Percentiles rank a stretch among this genome's conserved stretches.
Evolutionary conservation across 2,888 invertebrate genomes (phyloP).

Genomic region (Ennomos erosarius): DNA sequence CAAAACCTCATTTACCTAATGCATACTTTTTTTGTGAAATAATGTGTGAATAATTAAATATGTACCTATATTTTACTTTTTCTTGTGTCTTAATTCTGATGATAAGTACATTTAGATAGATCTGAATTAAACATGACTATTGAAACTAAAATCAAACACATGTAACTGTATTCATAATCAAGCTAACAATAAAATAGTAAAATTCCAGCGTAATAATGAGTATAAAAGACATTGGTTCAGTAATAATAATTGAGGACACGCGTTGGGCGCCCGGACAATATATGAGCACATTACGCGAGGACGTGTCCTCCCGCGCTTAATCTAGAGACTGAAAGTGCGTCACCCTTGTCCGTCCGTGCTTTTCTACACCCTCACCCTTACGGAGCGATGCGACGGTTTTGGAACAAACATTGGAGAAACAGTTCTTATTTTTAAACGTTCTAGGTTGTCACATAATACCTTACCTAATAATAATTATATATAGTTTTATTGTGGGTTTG

Average conservation of each 20-base stretch:
- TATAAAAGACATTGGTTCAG: conserved; percentile 45
- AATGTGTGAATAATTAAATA: no score
- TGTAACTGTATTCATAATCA: conserved; percentile 21
- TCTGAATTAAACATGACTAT: background rate
- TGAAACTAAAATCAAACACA: conserved; percentile 12
- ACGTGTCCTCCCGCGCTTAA: conserved; percentile 81
- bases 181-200: conserved; percentile 5
- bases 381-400: conserved; percentile 15
- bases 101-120: background rate
- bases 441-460: conserved; percentile 2
- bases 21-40: conserved; percentile 1
- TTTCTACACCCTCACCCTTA: conserved; percentile 56
- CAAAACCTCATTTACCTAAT: conserved; percentile 37
- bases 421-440: conserved; percentile 23
- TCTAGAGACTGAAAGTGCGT: conserved; percentile 78
- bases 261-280: conserved; percentile 76
- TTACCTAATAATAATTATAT: no score
- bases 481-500: background rate
- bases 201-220: conserved; percentile 20
- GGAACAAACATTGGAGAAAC: conserved; percentile 20
- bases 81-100: background rate
- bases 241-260: conserved; percentile 79
- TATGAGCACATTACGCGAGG: conserved; percentile 82
- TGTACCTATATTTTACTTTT: conserved; percentile 21
- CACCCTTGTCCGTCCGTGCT: conserved; percentile 70